Percentiles rank a stretch among this genome's conserved stretches.
Conservation (phyloP, 2,888 invertebrate genomes). For the Caenorhabditis angaria region DNA sequence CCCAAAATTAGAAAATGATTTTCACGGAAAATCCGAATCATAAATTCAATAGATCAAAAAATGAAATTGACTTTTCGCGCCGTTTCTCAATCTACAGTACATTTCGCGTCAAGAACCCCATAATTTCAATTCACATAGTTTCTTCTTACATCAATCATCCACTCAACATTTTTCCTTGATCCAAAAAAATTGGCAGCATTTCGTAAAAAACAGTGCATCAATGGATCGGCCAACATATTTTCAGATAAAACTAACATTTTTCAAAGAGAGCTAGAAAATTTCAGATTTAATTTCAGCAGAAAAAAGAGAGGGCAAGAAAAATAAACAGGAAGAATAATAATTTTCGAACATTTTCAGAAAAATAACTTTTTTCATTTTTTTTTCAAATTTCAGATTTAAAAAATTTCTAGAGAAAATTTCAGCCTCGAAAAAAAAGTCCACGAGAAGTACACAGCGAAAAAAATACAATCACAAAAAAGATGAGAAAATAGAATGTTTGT, state of each 20-base stretch:
- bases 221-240: slow-evolving; percentile 52
- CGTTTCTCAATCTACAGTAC: neutral
- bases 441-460: slow-evolving; percentile 1
- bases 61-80: neutral
- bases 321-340: too few species aligned
- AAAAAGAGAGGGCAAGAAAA: too few species aligned
- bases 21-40: too few species aligned
- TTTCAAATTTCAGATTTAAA: too few species aligned
- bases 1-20: too few species aligned
- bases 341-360: too few species aligned
- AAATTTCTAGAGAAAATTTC: neutral
- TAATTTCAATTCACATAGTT: neutral
- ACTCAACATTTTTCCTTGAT: slow-evolving; percentile 37
- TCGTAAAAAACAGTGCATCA: slow-evolving; percentile 48
- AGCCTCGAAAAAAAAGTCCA: neutral
- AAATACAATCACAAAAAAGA: slow-evolving; percentile 1
- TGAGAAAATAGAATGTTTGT: slow-evolving; percentile 21
- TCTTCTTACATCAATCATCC: slow-evolving; percentile 52
- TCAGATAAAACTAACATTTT: slow-evolving; percentile 48
- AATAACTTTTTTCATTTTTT: too few species aligned
- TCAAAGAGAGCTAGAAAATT: slow-evolving; percentile 5
- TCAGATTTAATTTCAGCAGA: slow-evolving; percentile 1
- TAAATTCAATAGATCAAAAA: neutral
- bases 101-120: neutral
- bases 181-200: slow-evolving; percentile 48